A percentile compares a stretch with the other conserved stretches of the same genome.
These are phyloP conservation scores for Psix sp. DNA, from an alignment of 1,140 invertebrate genomes.

Conservation along the genomic window DNA sequence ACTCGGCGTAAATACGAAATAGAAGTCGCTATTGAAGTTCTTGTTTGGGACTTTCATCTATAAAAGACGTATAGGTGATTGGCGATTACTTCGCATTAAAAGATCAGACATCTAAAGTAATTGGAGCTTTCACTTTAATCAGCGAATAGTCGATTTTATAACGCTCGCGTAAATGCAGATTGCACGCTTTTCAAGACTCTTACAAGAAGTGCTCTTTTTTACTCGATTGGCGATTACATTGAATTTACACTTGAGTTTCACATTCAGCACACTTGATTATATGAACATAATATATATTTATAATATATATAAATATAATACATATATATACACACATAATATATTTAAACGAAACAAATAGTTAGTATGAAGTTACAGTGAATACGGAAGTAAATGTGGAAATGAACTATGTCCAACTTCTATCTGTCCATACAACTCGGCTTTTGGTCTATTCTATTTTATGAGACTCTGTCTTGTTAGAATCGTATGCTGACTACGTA, in stretches of 20 bases:
- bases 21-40: constrained; percentile 5
- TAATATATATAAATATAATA: too few relatives aligned
- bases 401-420: constrained; percentile 56
- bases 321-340: too few relatives aligned
- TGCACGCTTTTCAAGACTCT: neutral
- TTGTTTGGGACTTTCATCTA: constrained; percentile 5
- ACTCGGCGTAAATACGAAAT: too few relatives aligned
- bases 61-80: constrained; percentile 10
- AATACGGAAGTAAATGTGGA: constrained; percentile 48
- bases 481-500: constrained; percentile 45
- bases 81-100: constrained; percentile 15
- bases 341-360: constrained; percentile 53
- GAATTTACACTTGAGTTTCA: too few relatives aligned
- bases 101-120: constrained; percentile 11
- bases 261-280: too few relatives aligned
- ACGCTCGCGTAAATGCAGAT: neutral
- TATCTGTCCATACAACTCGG: constrained; percentile 38
- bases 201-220: neutral
- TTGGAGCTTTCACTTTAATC: constrained; percentile 15
- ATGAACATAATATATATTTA: too few relatives aligned
- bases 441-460: constrained; percentile 29
- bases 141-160: constrained; percentile 1
- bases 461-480: constrained; percentile 54
- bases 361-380: constrained; percentile 33
- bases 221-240: constrained; percentile 12